Base-by-base conservation (phyloP, 2,797 vertebrate genomes). In the Microctenopoma stevenorrisi region DNA sequence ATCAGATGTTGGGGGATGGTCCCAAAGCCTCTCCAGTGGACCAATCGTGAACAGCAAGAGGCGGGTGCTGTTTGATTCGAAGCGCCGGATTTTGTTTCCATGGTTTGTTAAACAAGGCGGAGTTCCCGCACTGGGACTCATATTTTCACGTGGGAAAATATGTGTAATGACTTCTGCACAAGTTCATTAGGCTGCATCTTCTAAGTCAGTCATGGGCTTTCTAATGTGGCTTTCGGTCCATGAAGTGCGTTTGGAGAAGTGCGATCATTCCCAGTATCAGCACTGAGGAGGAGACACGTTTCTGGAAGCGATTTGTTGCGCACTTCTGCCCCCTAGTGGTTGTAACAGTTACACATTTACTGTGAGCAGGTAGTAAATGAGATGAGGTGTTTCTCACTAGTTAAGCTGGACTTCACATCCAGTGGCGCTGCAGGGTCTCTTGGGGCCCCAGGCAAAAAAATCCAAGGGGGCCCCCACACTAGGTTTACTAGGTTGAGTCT, bases 281-380 rank as follows among this genome's bases (percentile, higher is more conserved):
- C 16, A 1, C 14, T 46, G 25, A 48, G 10, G 44, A 28, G 4
- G 1, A 0, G 1, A 15, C 4, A 2, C 0, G 18, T 10, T 4
- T 51, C 3, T 47, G 13, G 33, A 48, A 15, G 38, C 14, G 7
- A 75, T 88, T 83, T 76, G 25, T 91, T 94, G 50, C 93, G 79
- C 87, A 93, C 79, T 74, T 89, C 93, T 42, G 94, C 90, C 92
- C 94, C 89, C 89, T 81, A 9, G 79, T 83, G 90, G 72, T 68
- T 37, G 4, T 2, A 58, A 2, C 0, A 18, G 30, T 4, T 43
- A 16, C n/a, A 26, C 22, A 22, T 22, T 22, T 22, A 22, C 22
- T 22, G 22, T 22, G 22, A 22, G 22, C 22, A 22, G 22, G 22
- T 22, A 22, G 22, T 22, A 22, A 22, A 22, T 22, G 22, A 22